Base-by-base conservation (phyloP, 2,888 invertebrate species). In the Chaitophorus viminalis region DNA sequence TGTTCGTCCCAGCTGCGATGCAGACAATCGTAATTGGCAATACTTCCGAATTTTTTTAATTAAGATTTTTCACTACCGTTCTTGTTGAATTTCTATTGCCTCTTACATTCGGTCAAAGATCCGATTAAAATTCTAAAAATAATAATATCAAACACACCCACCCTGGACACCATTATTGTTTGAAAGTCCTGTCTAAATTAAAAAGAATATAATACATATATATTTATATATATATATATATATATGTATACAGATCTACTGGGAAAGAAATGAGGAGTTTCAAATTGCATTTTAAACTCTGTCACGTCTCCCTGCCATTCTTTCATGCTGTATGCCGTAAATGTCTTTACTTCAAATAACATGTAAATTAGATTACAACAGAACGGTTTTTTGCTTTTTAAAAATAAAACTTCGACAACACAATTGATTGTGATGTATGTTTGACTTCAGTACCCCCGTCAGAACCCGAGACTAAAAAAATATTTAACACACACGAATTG, bases 301-400 rank as follows among this genome's bases (percentile, higher is more conserved):
- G 86, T 87, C 86, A 81, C 86, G 60, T 87, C 60, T 31, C 39
- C 21, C 60, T 54, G 39, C 25, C 39, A 25, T 87, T 79, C 54
- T 74, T 72, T 79, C 79, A 17, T 72, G 60, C 54, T 31, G 79
- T 79, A 87, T 79, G 86, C 79, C 31, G 79, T 60, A 79, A 79
- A 87, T 52, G 86, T 87, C 86, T 79, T 87, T 87, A 87, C 86
- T 87, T 87, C 86, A 87, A 87, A 87, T 87, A 87, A 87, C 79
- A 87, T 87, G 86, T 87, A 87, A 87, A 87, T 87, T 72, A 87
- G 86, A 87, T 87, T 87, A 87, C 79, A n/a, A 68, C 25, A n/a
- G 33, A 39, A n/a, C 46, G 68, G 52, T 25, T 60, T 78, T 77
- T 76, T 65, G 65, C 65, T 65, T 76, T 31, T 68, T 31, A 60